These are phyloP conservation scores for Halisarca cf. caerulea DNA, from an alignment of 37 sponge, comb jelly and placozoan genomes.

Conservation along the genomic window DNA sequence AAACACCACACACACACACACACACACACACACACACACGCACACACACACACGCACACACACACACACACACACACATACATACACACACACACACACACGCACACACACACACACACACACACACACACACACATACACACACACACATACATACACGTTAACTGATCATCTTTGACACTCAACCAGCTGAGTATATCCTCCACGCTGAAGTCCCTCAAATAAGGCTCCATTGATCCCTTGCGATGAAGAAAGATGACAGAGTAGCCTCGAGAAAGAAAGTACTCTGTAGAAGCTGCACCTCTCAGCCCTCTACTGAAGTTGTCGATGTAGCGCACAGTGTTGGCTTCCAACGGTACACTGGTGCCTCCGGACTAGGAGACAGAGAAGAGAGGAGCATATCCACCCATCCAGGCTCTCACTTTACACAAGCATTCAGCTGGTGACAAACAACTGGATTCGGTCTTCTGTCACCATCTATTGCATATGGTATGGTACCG, in stretches of 20 bases:
- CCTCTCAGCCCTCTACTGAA: conserved; percentile 95
- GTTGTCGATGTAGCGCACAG: conserved; percentile 96
- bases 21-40: too few species aligned
- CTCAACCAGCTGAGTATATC: conserved; percentile 58
- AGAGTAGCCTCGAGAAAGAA: conserved; percentile 72
- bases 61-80: conserved; percentile 23
- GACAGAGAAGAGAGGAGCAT: too few species aligned
- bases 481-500: too few species aligned
- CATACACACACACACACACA: background rate
- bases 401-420: too few species aligned
- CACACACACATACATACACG: too few species aligned
- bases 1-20: too few species aligned
- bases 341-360: conserved; percentile 94
- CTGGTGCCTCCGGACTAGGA: conserved; percentile 93
- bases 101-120: too few species aligned
- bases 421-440: too few species aligned
- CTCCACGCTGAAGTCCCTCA: conserved; percentile 62
- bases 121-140: too few species aligned
- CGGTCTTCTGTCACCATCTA: too few species aligned
- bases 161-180: too few species aligned
- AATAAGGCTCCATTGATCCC: conserved; percentile 74
- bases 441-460: too few species aligned
- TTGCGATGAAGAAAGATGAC: conserved; percentile 84
- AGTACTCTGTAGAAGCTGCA: conserved; percentile 90
- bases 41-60: background rate